phyloP scores from a whole-genome alignment of 37 sponge, comb jelly and placozoan genomes.

The Ianthella basta region DNA sequence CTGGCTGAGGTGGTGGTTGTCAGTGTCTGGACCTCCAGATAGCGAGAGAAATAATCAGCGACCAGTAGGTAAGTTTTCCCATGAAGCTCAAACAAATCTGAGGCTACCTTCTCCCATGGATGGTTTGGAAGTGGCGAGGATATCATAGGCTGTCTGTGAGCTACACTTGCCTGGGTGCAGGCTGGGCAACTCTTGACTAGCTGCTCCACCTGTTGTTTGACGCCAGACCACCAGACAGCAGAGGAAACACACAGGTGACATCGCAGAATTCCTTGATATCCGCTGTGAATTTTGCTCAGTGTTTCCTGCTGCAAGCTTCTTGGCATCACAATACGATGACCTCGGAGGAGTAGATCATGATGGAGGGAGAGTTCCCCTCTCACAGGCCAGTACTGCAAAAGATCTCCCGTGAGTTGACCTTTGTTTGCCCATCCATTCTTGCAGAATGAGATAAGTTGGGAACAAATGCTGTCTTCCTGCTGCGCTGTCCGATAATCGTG shows the following conservation, averaged over 20 bases:
- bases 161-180: background rate
- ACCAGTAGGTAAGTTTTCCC: conserved; percentile 12
- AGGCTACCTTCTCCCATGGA: conserved; percentile 20
- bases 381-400: no score
- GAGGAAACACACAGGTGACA: conserved; percentile 6
- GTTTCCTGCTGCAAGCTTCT: no score
- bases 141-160: conserved; percentile 13
- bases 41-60: conserved; percentile 19
- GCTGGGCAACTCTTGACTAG: conserved; percentile 2
- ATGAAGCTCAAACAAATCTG: conserved; percentile 4
- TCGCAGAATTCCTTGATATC: conserved; percentile 16
- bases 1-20: background rate
- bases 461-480: no score
- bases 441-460: no score
- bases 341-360: no score
- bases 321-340: no score
- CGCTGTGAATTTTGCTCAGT: no score
- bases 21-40: conserved; percentile 19
- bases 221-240: conserved; percentile 37
- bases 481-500: no score
- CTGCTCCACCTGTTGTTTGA: background rate
- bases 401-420: no score
- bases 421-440: no score
- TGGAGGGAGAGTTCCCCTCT: no score
- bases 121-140: background rate